phyloP scores from a whole-genome alignment of 1,140 invertebrate genomes.

The Stegodyphus mimosarum region DNA sequence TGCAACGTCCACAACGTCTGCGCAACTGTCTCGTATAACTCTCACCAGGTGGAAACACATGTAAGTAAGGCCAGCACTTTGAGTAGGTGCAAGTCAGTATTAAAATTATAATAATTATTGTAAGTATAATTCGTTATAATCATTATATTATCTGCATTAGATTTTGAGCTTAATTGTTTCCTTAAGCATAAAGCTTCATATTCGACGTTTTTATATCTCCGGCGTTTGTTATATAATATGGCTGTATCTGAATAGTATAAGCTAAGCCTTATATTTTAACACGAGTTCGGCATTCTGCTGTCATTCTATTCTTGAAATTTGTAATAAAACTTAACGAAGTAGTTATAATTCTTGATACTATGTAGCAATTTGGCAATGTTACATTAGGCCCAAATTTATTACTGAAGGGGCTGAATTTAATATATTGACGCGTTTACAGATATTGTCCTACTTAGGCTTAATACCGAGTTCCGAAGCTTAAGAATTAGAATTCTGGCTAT shows the following conservation, averaged over 20 bases:
- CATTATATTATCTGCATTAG: background rate
- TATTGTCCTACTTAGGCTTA: no score
- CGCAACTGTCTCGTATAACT: background rate
- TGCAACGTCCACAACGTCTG: background rate
- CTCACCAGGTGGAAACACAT: conserved; percentile 12
- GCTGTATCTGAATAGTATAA: conserved; percentile 12
- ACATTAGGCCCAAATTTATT: no score
- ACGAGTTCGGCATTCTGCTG: conserved; percentile 15
- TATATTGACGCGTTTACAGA: no score
- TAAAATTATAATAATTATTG: conserved; percentile 29
- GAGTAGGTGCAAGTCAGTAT: conserved; percentile 6
- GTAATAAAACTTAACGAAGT: no score
- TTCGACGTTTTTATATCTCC: background rate
- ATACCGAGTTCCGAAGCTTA: no score
- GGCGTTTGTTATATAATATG: conserved; percentile 36
- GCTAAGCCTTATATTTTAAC: conserved; percentile 48
- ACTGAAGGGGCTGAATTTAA: no score
- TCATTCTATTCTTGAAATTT: no score
- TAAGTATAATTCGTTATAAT: conserved; percentile 16
- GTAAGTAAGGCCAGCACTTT: background rate
- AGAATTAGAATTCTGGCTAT: no score
- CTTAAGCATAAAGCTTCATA: background rate
- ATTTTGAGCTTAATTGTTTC: background rate
- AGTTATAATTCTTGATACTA: no score
- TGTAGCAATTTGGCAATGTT: no score